These are phyloP conservation scores for Seriola dumerili DNA, from an alignment of 2,113 vertebrate species.

Conservation along the genomic window DNA sequence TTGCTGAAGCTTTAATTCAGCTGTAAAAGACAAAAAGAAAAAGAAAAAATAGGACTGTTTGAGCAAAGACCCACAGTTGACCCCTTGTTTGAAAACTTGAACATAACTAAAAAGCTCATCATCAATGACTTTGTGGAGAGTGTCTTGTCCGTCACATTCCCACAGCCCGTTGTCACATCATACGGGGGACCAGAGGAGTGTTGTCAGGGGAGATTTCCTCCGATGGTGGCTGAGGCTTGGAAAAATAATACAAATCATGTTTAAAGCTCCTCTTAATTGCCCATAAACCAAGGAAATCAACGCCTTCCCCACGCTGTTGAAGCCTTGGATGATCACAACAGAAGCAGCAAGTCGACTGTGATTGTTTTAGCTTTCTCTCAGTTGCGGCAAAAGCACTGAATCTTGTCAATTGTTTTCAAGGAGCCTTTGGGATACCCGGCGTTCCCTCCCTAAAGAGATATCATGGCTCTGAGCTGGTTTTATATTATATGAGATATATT, in stretches of 20 bases:
- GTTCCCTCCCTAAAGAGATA: constrained; percentile 72
- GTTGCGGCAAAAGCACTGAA: constrained; percentile 30
- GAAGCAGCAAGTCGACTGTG: constrained; percentile 17
- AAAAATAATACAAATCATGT: constrained; percentile 54
- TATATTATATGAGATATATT: constrained; percentile 81
- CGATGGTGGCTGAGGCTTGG: constrained; percentile 19
- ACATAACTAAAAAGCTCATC: neutral
- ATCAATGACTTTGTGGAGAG: neutral
- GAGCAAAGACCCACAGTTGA: neutral
- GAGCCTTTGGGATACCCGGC: constrained; percentile 55
- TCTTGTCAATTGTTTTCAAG: constrained; percentile 72
- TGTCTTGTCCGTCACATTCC: constrained; percentile 7
- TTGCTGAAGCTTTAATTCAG: no score
- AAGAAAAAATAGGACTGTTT: neutral
- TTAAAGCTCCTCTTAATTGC: constrained; percentile 56
- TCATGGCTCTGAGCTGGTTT: constrained; percentile 71
- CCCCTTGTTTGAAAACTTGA: neutral
- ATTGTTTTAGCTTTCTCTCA: constrained; percentile 37
- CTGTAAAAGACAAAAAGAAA: no score
- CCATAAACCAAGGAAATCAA: constrained; percentile 52
- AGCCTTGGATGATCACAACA: constrained; percentile 21
- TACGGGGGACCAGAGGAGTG: neutral
- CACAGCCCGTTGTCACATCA: neutral
- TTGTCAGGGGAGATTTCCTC: constrained; percentile 43
- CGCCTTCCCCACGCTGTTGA: constrained; percentile 1